Percentiles rank a stretch among this genome's conserved stretches.
phyloP scores from a whole-genome alignment of 64 coral and sea anemone genomes.

The Hydrozoanthus tunicans region DNA sequence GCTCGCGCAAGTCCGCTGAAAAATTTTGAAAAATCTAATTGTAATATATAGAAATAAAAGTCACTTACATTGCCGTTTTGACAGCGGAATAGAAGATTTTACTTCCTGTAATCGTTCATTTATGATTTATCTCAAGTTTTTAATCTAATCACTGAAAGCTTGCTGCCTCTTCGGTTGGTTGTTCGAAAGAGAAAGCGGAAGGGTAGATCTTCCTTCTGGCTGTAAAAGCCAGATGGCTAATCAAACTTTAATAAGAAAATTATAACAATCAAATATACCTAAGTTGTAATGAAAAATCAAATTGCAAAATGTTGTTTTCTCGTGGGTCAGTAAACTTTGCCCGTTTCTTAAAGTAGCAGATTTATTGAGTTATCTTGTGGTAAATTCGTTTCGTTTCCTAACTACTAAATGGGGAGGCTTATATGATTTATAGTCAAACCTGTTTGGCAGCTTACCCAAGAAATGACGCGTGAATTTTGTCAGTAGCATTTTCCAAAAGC shows the following conservation, averaged over 20 bases:
- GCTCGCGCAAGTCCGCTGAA: constrained; percentile 12
- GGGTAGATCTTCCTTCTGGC: not conserved
- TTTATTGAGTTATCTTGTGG: not conserved
- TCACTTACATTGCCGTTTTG: constrained; percentile 22
- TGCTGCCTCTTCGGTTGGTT: constrained; percentile 26
- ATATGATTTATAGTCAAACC: too few species aligned
- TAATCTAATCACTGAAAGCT: constrained; percentile 30
- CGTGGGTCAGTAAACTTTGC: not conserved
- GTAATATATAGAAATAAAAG: constrained; percentile 14
- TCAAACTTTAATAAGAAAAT: constrained; percentile 43
- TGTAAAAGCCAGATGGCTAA: constrained; percentile 52
- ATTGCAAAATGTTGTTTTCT: constrained; percentile 6
- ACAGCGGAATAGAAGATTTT: constrained; percentile 18
- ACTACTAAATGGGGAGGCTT: too few species aligned
- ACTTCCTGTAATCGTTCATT: constrained; percentile 44
- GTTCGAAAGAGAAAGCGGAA: constrained; percentile 12
- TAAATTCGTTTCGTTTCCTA: not conserved
- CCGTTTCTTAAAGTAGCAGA: constrained; percentile 4
- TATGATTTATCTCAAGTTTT: constrained; percentile 35
- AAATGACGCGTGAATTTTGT: too few species aligned
- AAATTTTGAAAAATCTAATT: constrained; percentile 11
- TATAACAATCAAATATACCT: constrained; percentile 18
- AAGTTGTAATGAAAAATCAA: constrained; percentile 18
- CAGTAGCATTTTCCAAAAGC: too few species aligned
- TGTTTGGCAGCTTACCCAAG: too few species aligned